Evolutionary conservation across 2,888 invertebrate species (phyloP).

Genomic region (Chrysomela aeneicollis): DNA sequence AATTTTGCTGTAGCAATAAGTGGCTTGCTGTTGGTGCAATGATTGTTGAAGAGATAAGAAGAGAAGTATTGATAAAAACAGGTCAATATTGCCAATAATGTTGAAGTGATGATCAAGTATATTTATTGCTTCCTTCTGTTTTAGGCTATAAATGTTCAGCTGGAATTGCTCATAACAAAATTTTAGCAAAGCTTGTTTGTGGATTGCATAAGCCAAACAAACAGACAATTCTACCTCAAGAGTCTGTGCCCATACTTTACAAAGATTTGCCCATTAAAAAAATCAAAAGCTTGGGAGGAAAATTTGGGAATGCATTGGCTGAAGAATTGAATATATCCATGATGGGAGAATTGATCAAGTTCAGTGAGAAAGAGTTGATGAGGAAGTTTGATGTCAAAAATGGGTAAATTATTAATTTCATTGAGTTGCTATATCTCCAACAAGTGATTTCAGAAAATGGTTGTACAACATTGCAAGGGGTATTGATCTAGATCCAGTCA

Average conservation of each 20-base stretch:
- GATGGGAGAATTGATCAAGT: constrained; percentile 81
- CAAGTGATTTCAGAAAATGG: constrained; percentile 73
- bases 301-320: constrained; percentile 84
- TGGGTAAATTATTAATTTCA: constrained; percentile 67
- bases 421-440: neutral
- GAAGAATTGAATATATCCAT: constrained; percentile 76
- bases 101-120: neutral
- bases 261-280: constrained; percentile 75
- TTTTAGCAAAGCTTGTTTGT: constrained; percentile 92
- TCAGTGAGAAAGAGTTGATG: constrained; percentile 76
- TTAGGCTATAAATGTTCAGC: constrained; percentile 91
- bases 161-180: constrained; percentile 96
- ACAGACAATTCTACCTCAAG: constrained; percentile 87
- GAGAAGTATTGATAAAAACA: constrained; percentile 81
- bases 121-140: neutral
- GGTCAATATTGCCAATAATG: constrained; percentile 59
- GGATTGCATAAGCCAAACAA: constrained; percentile 91
- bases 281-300: constrained; percentile 92
- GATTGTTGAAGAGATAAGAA: constrained; percentile 87
- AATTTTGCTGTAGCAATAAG: constrained; percentile 69
- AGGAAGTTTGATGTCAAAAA: constrained; percentile 84
- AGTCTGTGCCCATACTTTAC: constrained; percentile 72
- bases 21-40: constrained; percentile 82
- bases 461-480: constrained; percentile 87
- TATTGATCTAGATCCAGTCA: constrained; percentile 87